Evolutionary conservation across 1,140 invertebrate genomes (phyloP), one percentile per base, ranked within the genome.

Genomic region (Stenopsyche tienmushanensis): DNA sequence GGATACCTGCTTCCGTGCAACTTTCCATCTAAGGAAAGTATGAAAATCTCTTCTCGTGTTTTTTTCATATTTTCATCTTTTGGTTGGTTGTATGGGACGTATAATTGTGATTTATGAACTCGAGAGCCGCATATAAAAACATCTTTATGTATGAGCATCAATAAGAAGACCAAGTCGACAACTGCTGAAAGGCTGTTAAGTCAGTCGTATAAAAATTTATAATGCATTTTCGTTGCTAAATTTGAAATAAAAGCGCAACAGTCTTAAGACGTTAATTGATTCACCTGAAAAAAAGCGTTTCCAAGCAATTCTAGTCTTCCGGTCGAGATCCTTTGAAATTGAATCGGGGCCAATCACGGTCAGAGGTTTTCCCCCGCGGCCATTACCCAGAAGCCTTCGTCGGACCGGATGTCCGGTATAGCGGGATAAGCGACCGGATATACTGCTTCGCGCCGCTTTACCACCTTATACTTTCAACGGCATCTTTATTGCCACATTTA

Each of bases 331-430:
- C 65, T 67, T 67, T 67, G 58, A 63, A 67, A 67, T 67, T 67
- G 65, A 67, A 67, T 67, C 49, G 59, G 21, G 53, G 59, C 65
- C 65, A 67, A 67, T 67, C 59, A 42, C 53, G 65, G 65, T 63
- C 65, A 62, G 50, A 47, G 44, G 10, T 47, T 47, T 20, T 47
- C 44, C 44, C 44, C 44, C 17, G 44, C 7, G 44, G 29, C 29
- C 29, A 13, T 13, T 7, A 13, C 29, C 29, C 29, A 34, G 29
- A 34, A 29, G 53, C 52, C 24, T 39, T 25, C 58, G 17, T 23
- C 44, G n/a, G 44, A 18, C 59, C 50, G 59, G 59, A 63, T 26
- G 15, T 63, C 60, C 60, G 59, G 59, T 41, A 63, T 63, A 52
- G 65, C 52, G 34, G 65, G 58, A 67, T 49, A 62, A 67, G 52